A percentile compares a stretch with the other conserved stretches of the same genome.
Conservation (phyloP, 2,888 invertebrate species). For the Leptogaster cylindrica region DNA sequence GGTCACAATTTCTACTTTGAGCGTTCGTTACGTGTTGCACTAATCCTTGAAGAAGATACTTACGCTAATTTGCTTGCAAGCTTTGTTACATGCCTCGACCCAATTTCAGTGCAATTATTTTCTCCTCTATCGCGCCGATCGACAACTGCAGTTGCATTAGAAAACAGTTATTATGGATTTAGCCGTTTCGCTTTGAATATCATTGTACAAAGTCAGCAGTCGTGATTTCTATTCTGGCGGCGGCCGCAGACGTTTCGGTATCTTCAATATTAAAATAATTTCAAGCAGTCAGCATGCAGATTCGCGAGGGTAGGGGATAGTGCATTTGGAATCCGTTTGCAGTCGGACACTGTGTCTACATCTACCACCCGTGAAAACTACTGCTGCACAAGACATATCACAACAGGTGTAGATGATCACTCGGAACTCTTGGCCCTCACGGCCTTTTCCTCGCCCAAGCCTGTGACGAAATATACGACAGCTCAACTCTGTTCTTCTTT, state of each 20-base stretch:
- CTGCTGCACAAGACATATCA: constrained; percentile 39
- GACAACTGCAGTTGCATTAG: background rate
- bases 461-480: background rate
- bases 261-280: constrained; percentile 25
- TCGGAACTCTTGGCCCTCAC: constrained; percentile 13
- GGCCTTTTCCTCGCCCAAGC: background rate
- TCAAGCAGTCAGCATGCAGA: background rate
- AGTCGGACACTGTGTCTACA: background rate
- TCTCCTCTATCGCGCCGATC: background rate
- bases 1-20: constrained; percentile 6
- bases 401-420: constrained; percentile 45
- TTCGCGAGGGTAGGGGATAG: background rate
- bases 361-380: constrained; percentile 6
- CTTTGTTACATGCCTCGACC: constrained; percentile 18
- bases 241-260: background rate
- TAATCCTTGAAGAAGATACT: background rate
- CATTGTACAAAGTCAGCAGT: background rate
- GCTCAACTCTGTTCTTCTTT: constrained; percentile 6
- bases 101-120: constrained; percentile 4
- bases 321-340: constrained; percentile 24
- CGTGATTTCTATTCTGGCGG: background rate
- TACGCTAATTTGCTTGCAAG: constrained; percentile 27
- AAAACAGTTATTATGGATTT: background rate
- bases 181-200: background rate
- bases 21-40: background rate